Evolutionary conservation across 1,140 invertebrate genomes (phyloP), one percentile per base, ranked within the genome.

Genomic region (Drosophila kanapiae): DNA sequence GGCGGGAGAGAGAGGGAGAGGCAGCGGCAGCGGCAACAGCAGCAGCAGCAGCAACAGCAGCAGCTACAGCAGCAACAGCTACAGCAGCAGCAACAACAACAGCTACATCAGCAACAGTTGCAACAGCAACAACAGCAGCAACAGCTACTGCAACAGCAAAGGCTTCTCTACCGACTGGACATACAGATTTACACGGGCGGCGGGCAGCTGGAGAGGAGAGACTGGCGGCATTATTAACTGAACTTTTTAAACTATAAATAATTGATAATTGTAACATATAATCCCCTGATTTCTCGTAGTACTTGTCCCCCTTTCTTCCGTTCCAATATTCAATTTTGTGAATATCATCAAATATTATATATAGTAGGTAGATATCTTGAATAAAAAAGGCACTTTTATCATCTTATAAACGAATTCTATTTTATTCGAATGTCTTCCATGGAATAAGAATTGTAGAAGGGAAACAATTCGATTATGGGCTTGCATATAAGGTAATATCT

Each of bases 121-220:
- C 31, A 6, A 31, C 31, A 31, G 31, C 31, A 31, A 8, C 31
- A 31, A 4, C 31, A 31, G 31, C 31, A 31, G 31, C 31, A 31
- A 8, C 31, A 31, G 31, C 31, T 7, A 14, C 6, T 38, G 59
- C 58, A 27, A 16, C 45, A 42, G 47, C 63, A 49, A n/a, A 75
- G 6, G 18, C 56, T 48, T 31, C 56, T 29, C 29, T 74, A 75
- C 31, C 72, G 74, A 77, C 67, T 85, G 33, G 78, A 82, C 42
- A 78, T 86, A 65, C 78, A 82, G 48, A 70, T 86, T 38, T 78
- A 62, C 35, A 75, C 64, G 60, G 63, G 76, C 29, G 53, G 16
- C 10, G 35, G 10, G 13, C 18, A 6, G 0, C 40, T 18, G 31
- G 8, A 49, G 14, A 9, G n/a, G 11, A 51, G 31, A 6, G 37